Percentiles rank a stretch among this genome's conserved stretches.
phyloP scores from a whole-genome alignment of 2,888 invertebrate genomes.

The Eupsilia transversa region DNA sequence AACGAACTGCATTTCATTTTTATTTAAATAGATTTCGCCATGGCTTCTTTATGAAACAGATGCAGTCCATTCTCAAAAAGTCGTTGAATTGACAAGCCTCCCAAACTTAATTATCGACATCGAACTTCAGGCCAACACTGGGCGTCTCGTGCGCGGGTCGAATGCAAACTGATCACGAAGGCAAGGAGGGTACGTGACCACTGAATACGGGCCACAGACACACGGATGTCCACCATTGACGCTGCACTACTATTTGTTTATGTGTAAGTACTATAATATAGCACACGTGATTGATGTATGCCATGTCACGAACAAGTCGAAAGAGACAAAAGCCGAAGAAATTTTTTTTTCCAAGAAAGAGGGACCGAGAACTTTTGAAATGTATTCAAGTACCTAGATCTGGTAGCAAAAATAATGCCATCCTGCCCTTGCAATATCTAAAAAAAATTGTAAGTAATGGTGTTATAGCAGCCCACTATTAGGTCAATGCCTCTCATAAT shows the following conservation, averaged over 20 bases:
- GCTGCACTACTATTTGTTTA: conserved; percentile 58
- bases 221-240: conserved; percentile 74
- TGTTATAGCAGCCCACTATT: neutral
- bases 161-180: conserved; percentile 78
- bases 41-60: neutral
- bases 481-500: neutral
- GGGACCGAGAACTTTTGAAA: neutral
- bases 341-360: neutral
- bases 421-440: neutral
- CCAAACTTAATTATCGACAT: conserved; percentile 46
- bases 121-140: conserved; percentile 53
- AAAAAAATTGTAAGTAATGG: conserved; percentile 3
- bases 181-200: conserved; percentile 79
- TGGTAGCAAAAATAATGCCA: neutral
- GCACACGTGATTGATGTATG: conserved; percentile 56
- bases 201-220: conserved; percentile 81
- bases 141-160: conserved; percentile 68
- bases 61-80: neutral
- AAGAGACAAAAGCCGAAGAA: neutral
- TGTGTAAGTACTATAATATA: conserved; percentile 44
- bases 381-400: neutral
- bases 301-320: conserved; percentile 38
- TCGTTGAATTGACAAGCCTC: neutral
- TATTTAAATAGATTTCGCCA: too few species aligned
- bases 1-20: too few species aligned